phyloP scores from a whole-genome alignment of 2,113 vertebrate species.

The Rhinolophus ferrumequinum region DNA sequence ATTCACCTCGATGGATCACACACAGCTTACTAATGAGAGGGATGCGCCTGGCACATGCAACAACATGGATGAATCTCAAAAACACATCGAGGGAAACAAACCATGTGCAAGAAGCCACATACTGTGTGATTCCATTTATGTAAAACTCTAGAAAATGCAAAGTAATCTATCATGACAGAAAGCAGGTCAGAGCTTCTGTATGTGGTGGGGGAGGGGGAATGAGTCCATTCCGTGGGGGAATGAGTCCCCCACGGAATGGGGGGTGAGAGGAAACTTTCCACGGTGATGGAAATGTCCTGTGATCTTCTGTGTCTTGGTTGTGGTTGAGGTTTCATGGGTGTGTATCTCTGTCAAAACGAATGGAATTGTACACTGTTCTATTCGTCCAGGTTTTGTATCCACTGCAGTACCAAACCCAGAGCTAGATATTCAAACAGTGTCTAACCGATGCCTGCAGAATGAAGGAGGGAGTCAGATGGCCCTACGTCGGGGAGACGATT shows the following conservation, averaged over 20 bases:
- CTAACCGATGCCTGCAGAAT: rapidly evolving
- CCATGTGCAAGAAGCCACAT: rapidly evolving
- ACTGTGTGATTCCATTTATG: too few relatives aligned
- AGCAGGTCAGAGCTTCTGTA: not conserved
- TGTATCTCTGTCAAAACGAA: not conserved
- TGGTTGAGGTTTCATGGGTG: not conserved
- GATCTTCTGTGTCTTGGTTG: not conserved
- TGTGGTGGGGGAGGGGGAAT: too few relatives aligned
- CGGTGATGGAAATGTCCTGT: not conserved
- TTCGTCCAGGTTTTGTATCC: not conserved
- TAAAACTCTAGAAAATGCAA: not conserved
- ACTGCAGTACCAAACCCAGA: not conserved
- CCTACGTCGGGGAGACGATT: not conserved
- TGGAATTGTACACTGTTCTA: not conserved
- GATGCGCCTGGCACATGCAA: rapidly evolving
- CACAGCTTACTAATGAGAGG: rapidly evolving
- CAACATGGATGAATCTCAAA: rapidly evolving
- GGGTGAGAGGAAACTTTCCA: not conserved
- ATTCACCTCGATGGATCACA: rapidly evolving
- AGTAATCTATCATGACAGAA: not conserved
- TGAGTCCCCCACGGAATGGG: not conserved
- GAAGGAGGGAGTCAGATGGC: not conserved
- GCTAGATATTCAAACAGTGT: too few relatives aligned
- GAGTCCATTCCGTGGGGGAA: too few relatives aligned
- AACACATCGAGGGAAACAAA: rapidly evolving